Conservation (phyloP, 2,888 invertebrate species). For the Xylocampa areola region DNA sequence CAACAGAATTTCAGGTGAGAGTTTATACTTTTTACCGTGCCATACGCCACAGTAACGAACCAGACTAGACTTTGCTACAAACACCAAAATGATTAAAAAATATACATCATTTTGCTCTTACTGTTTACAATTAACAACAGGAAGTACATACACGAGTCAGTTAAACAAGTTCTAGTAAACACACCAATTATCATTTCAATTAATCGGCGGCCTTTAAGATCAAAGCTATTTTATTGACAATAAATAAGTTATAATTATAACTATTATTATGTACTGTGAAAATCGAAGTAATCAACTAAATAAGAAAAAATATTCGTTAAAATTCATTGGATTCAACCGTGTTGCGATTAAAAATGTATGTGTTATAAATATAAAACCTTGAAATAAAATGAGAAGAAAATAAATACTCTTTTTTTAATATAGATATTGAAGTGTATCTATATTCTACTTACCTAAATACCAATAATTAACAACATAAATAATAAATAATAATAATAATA, state of each 20-base stretch:
- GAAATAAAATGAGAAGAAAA: not conserved
- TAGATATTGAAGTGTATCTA: too few relatives aligned
- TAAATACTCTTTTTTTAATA: too few relatives aligned
- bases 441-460: too few relatives aligned
- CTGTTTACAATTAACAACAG: not conserved
- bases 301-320: not conserved
- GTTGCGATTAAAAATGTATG: too few relatives aligned
- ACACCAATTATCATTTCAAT: slow-evolving; percentile 38
- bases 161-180: slow-evolving; percentile 21
- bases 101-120: slow-evolving; percentile 10
- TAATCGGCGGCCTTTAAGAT: slow-evolving; percentile 37
- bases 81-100: too few relatives aligned
- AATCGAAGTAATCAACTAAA: slow-evolving; percentile 21
- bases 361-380: too few relatives aligned
- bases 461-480: too few relatives aligned
- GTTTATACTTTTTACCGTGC: too few relatives aligned
- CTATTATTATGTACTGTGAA: slow-evolving; percentile 23
- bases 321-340: not conserved
- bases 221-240: slow-evolving; percentile 18
- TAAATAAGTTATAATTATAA: slow-evolving; percentile 32
- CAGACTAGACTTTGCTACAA: too few relatives aligned
- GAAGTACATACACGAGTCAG: not conserved
- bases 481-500: too few relatives aligned
- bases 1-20: too few relatives aligned
- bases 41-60: too few relatives aligned